Evolutionary conservation across 30 jellyfish, hydroid and myxozoan species (phyloP), one percentile per base, ranked within the genome.

Genomic region (Aurelia aurita complex sp. Pacific): DNA sequence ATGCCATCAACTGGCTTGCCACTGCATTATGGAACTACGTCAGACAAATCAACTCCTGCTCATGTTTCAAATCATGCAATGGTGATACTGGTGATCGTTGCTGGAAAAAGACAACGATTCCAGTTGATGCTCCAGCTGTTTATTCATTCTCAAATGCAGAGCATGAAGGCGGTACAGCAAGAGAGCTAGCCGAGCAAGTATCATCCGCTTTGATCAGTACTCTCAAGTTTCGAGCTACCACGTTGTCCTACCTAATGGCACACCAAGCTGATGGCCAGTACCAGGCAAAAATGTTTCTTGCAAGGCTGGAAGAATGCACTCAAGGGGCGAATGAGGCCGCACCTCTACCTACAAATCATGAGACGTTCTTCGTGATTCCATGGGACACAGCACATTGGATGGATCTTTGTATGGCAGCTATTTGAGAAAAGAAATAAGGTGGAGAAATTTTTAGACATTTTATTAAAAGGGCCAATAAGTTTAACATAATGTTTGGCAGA

Each of bases 381-480:
- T 62, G 89, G 80, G 89, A 79, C 64, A 79, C 89, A 79, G 89
- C 89, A 57, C 89, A 79, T 74, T 79, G 89, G 80, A 79, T 79
- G 89, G 64, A 79, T 79, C 64, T 73, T 57, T 63, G 89, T 74
- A 63, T 79, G 89, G 89, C 34, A 65, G 73, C 64, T 53, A 79
- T 79, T 46, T 59, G 80, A 65, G 80, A 79, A 74, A 79, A 64
- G 50, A 81, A 79, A 51, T 40, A 43, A 64, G 61, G 61, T 64
- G 89, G 89, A 15, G 89, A 79, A 74, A 79, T 79, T 69, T 40
- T 74, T 73, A 32, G 46, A 11, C 72, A 3, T 36, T 79, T 79
- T 18, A 79, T 79, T 57, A 79, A 79, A 43, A 50, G 71, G 35
- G 89, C 80, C 54, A 79, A 79, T 61, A 79, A 79, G 71, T 79